Conservation (phyloP, 2,113 vertebrate species). For the Setophaga kirtlandii region DNA sequence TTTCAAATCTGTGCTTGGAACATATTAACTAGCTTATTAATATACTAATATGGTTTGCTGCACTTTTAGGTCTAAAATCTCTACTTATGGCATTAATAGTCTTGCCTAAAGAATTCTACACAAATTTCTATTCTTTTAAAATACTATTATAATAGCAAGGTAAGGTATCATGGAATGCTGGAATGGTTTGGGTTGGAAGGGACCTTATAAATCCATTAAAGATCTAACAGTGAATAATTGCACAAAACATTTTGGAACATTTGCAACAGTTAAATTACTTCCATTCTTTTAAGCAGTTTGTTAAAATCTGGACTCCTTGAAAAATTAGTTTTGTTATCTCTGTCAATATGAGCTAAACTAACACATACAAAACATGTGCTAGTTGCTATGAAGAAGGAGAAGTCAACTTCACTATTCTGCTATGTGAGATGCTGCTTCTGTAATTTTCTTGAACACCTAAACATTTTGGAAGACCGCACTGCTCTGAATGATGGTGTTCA, state of each 20-base stretch:
- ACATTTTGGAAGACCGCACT: neutral
- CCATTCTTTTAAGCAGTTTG: neutral
- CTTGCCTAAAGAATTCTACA: neutral
- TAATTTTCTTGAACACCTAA: neutral
- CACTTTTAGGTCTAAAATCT: neutral
- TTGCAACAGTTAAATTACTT: neutral
- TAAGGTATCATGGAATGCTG: neutral
- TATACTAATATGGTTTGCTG: neutral
- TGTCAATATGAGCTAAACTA: neutral
- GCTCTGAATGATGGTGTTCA: neutral
- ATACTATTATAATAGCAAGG: neutral
- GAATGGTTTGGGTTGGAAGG: neutral
- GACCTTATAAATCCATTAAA: neutral
- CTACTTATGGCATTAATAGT: neutral
- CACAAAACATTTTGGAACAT: neutral
- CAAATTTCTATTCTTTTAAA: neutral
- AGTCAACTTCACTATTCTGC: neutral
- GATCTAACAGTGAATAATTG: neutral
- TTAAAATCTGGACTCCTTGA: neutral
- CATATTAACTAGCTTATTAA: neutral
- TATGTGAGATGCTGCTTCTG: neutral
- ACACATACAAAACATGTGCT: neutral
- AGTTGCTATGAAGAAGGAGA: neutral
- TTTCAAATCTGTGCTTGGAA: neutral
- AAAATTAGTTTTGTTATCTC: neutral